Conservation (phyloP, 1,140 invertebrate species). For the Diorhabda elongata region DNA sequence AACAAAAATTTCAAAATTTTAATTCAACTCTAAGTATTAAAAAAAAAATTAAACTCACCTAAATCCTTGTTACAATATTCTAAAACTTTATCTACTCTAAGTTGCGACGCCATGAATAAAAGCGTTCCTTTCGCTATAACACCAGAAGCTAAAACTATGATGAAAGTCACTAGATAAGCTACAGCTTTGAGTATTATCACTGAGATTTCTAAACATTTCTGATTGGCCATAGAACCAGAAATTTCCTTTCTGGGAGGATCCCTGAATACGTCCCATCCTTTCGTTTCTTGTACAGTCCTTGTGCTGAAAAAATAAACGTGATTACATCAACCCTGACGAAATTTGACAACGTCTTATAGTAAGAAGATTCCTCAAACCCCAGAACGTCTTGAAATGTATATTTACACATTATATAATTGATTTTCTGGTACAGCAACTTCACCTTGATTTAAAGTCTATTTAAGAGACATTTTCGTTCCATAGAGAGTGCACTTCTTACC, state of each 20-base stretch:
- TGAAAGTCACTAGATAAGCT: conserved; percentile 79
- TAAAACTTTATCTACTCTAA: conserved; percentile 68
- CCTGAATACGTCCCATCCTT: conserved; percentile 94
- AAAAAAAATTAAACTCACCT: conserved; percentile 52
- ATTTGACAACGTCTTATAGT: too few species aligned
- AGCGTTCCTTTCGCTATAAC: conserved; percentile 82
- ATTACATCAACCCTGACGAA: not conserved
- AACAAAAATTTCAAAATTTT: conserved; percentile 1
- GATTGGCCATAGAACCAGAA: conserved; percentile 82
- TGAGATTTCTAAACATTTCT: conserved; percentile 79
- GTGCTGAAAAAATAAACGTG: conserved; percentile 57
- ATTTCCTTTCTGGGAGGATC: conserved; percentile 83
- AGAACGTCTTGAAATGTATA: too few species aligned
- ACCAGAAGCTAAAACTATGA: conserved; percentile 75
- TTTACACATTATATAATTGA: too few species aligned
- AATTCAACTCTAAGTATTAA: conserved; percentile 4
- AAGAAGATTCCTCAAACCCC: too few species aligned
- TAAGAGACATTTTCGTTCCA: too few species aligned
- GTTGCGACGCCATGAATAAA: conserved; percentile 87
- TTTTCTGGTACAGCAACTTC: too few species aligned
- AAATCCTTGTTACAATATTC: conserved; percentile 78
- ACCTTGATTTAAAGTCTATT: too few species aligned
- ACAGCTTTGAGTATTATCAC: conserved; percentile 81
- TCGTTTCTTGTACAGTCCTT: conserved; percentile 79
- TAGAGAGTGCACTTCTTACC: too few species aligned